Percentiles rank a stretch among this genome's conserved stretches.
Conservation (phyloP, 2,797 vertebrate genomes). For the Enteromius radiatus region DNA sequence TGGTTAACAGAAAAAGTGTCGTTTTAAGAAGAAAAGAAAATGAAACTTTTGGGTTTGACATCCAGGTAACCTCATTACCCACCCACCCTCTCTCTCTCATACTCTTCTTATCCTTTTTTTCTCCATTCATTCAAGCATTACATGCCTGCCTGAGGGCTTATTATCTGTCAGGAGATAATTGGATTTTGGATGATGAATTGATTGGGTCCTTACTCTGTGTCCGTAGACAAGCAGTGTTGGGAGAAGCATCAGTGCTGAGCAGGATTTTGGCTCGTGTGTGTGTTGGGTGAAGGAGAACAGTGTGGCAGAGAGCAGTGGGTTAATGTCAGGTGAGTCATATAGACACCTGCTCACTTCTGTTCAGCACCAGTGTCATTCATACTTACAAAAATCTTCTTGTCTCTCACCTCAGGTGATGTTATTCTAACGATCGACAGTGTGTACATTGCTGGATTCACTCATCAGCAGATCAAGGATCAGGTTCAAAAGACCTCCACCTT, state of each 20-base stretch:
- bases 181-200: conserved; percentile 40
- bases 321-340: conserved; percentile 73
- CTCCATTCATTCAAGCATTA: conserved; percentile 21
- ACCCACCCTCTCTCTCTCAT: not conserved
- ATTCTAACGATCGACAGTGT: conserved; percentile 78
- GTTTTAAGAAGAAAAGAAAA: conserved; percentile 76
- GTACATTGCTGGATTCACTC: conserved; percentile 71
- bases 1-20: conserved; percentile 55
- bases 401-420: conserved; percentile 77
- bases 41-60: conserved; percentile 85
- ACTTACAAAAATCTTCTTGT: not conserved
- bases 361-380: not conserved
- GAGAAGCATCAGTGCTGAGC: conserved; percentile 57
- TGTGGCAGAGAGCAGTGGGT: conserved; percentile 77
- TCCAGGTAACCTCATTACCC: conserved; percentile 75
- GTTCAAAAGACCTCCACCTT: conserved; percentile 77
- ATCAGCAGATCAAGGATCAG: conserved; percentile 80
- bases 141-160: conserved; percentile 7
- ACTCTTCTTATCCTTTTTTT: conserved; percentile 10
- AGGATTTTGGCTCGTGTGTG: conserved; percentile 72
- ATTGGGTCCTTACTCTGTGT: conserved; percentile 20
- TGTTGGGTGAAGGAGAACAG: conserved; percentile 79
- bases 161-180: conserved; percentile 30
- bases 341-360: not conserved
- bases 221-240: conserved; percentile 73